phyloP scores from a whole-genome alignment of 1,140 invertebrate species.

The Ceratina japonica region DNA sequence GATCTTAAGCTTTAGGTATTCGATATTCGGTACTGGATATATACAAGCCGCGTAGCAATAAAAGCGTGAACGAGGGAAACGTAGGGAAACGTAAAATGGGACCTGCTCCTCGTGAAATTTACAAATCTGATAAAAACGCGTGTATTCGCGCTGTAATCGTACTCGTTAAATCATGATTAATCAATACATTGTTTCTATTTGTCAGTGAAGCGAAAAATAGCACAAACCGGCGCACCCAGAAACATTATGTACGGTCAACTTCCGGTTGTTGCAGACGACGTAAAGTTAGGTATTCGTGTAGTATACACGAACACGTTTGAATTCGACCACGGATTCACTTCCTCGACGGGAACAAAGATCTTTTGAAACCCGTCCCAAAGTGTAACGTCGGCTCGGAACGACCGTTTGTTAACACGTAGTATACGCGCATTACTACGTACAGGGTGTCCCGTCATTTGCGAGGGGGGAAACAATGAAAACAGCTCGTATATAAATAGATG shows the following conservation, averaged over 20 bases:
- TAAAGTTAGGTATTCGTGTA: slow-evolving; percentile 32
- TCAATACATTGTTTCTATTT: slow-evolving; percentile 74
- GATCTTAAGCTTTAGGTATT: too few relatives aligned
- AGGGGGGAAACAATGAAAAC: too few relatives aligned
- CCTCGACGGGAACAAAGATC: slow-evolving; percentile 76
- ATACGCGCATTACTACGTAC: slow-evolving; percentile 47
- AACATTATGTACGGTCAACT: slow-evolving; percentile 74
- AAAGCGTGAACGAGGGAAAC: background rate
- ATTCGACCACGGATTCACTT: slow-evolving; percentile 64
- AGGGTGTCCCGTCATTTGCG: background rate
- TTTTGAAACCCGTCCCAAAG: slow-evolving; percentile 74
- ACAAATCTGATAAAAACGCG: background rate
- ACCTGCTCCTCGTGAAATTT: background rate
- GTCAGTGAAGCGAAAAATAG: slow-evolving; percentile 79
- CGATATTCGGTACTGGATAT: too few relatives aligned
- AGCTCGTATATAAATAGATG: too few relatives aligned
- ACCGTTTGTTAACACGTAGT: slow-evolving; percentile 65
- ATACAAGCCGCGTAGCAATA: too few relatives aligned
- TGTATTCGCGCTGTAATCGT: background rate
- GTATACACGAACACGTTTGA: slow-evolving; percentile 51
- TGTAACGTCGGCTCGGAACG: slow-evolving; percentile 67
- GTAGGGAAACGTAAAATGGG: background rate
- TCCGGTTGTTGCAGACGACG: slow-evolving; percentile 66
- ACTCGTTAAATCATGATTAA: slow-evolving; percentile 58
- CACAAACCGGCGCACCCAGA: slow-evolving; percentile 73